A percentile compares a stretch with the other conserved stretches of the same genome.
These are phyloP conservation scores for Lagopus leucura DNA, from an alignment of 2,113 vertebrate genomes.

Conservation along the genomic window DNA sequence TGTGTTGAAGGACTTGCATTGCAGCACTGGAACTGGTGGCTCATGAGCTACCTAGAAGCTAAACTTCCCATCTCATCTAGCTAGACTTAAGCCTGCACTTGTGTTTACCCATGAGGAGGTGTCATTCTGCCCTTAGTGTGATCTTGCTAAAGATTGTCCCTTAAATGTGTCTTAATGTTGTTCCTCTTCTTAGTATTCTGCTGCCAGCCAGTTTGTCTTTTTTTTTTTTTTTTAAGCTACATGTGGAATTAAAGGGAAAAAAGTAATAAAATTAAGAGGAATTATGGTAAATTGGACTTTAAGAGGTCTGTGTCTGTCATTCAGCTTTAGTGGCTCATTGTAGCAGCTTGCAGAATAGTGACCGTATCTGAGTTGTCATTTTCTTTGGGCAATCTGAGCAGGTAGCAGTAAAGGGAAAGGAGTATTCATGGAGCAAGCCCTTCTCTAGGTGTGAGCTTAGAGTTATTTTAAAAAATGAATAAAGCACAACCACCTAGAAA, in stretches of 20 bases:
- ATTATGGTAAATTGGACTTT: background rate
- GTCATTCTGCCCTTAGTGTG: background rate
- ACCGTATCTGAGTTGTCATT: background rate
- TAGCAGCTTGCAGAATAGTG: background rate
- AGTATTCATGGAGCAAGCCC: background rate
- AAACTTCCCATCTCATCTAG: background rate
- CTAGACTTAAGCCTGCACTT: background rate
- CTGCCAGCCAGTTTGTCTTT: rapidly evolving
- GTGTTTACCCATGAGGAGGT: background rate
- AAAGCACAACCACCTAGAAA: background rate
- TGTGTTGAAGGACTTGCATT: background rate
- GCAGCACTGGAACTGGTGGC: background rate
- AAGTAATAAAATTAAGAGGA: background rate
- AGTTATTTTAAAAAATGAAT: background rate
- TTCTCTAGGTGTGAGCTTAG: background rate
- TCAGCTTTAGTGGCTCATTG: background rate
- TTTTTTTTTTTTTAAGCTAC: background rate
- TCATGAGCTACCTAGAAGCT: background rate
- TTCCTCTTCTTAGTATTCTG: background rate
- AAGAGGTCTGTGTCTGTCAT: background rate
- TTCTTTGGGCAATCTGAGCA: background rate
- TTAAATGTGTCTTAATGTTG: rapidly evolving
- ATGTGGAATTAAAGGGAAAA: background rate
- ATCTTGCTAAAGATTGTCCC: background rate
- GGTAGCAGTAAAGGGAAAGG: background rate